These are phyloP conservation scores for Dinocampus coccinellae DNA, from an alignment of 2,888 invertebrate species.

Conservation along the genomic window DNA sequence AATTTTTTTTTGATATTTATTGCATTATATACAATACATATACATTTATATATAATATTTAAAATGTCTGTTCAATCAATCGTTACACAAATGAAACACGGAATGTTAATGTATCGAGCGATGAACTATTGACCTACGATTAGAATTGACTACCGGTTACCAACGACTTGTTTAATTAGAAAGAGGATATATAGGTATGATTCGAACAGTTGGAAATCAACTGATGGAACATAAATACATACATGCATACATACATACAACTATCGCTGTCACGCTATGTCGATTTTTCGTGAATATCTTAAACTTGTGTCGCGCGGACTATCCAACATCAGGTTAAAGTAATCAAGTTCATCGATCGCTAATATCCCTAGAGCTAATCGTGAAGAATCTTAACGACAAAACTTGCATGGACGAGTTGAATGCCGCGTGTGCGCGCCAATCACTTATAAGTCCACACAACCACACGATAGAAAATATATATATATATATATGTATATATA, in stretches of 20 bases:
- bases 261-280: neutral
- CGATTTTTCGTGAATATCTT: constrained; percentile 21
- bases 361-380: constrained; percentile 43
- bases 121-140: constrained; percentile 23
- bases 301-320: constrained; percentile 26
- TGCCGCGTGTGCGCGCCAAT: neutral
- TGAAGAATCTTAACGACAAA: constrained; percentile 41
- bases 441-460: neutral
- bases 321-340: neutral
- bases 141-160: constrained; percentile 19
- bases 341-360: constrained; percentile 45
- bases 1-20: too few relatives aligned
- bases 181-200: constrained; percentile 6
- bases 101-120: neutral
- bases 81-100: neutral
- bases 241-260: neutral
- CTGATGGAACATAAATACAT: neutral
- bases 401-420: constrained; percentile 37
- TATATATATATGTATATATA: constrained; percentile 14
- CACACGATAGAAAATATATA: neutral
- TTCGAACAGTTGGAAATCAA: too few relatives aligned
- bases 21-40: too few relatives aligned
- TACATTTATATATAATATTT: too few relatives aligned
- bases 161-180: constrained; percentile 24
- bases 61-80: too few relatives aligned